phyloP scores from a whole-genome alignment of 2,888 invertebrate species.

The Celastrina argiolus region DNA sequence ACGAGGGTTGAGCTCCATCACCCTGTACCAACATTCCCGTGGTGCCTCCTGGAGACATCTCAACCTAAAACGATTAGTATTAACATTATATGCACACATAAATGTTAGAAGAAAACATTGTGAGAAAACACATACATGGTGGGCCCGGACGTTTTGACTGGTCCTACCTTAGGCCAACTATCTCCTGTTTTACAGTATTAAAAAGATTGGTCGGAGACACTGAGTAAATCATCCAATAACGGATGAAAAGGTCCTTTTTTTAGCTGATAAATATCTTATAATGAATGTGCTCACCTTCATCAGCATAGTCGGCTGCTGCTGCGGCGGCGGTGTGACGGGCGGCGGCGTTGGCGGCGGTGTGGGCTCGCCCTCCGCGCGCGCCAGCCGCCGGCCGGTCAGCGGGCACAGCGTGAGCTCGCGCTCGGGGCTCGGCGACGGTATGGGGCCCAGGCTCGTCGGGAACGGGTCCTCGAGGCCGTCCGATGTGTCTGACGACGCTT shows the following conservation, averaged over 20 bases:
- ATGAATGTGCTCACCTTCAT: conserved; percentile 53
- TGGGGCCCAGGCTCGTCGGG: conserved; percentile 67
- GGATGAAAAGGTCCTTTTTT: no score
- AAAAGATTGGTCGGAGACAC: no score
- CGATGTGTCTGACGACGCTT: conserved; percentile 70
- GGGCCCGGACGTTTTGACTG: no score
- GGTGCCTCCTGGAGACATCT: conserved; percentile 81
- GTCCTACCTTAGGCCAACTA: no score
- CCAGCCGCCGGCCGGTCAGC: conserved; percentile 56
- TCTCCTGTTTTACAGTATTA: no score
- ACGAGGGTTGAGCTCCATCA: conserved; percentile 64
- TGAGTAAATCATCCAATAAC: no score
- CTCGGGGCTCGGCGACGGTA: conserved; percentile 80
- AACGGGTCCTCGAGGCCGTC: conserved; percentile 82
- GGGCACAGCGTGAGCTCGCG: conserved; percentile 83
- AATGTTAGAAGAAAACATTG: no score
- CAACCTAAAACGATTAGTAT: conserved; percentile 48
- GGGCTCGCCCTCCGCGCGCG: conserved; percentile 80
- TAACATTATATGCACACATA: not conserved
- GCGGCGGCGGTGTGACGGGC: conserved; percentile 37
- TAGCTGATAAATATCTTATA: no score
- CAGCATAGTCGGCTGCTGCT: conserved; percentile 49
- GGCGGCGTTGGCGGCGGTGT: conserved; percentile 77
- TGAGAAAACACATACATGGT: no score
- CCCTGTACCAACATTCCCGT: conserved; percentile 79